These are phyloP conservation scores for Cheilosia pagana DNA, from an alignment of 2,888 invertebrate genomes.

Conservation along the genomic window DNA sequence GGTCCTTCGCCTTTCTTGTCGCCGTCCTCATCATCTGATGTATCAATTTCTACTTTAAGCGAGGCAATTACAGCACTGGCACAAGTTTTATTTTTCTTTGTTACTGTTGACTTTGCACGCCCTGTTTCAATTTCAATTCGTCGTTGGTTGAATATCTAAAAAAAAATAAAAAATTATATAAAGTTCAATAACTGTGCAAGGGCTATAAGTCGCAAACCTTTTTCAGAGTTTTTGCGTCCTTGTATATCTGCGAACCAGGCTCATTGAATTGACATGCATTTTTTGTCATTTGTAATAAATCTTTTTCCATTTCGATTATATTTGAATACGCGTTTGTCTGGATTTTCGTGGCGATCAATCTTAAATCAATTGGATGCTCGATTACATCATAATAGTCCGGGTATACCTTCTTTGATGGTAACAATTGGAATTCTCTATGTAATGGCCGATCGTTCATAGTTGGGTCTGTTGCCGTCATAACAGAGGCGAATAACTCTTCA, in stretches of 20 bases:
- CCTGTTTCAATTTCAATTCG: slow-evolving; percentile 90
- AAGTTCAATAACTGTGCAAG: not conserved
- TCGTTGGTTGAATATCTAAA: slow-evolving; percentile 86
- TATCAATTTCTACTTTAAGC: slow-evolving; percentile 86
- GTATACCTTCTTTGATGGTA: slow-evolving; percentile 96
- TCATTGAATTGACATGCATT: slow-evolving; percentile 99
- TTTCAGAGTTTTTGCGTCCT: slow-evolving; percentile 95
- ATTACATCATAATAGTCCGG: slow-evolving; percentile 98
- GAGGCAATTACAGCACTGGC: slow-evolving; percentile 86
- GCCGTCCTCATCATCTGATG: slow-evolving; percentile 86
- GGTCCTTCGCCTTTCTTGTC: slow-evolving; percentile 88
- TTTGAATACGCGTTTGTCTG: slow-evolving; percentile 91
- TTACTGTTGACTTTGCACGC: slow-evolving; percentile 86
- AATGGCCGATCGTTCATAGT: slow-evolving; percentile 89
- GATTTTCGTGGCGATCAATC: slow-evolving; percentile 95
- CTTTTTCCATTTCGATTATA: slow-evolving; percentile 93
- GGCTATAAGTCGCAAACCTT: slow-evolving; percentile 85
- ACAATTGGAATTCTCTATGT: slow-evolving; percentile 93
- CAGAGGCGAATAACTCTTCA: slow-evolving; percentile 94
- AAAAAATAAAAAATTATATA: slow-evolving; percentile 15
- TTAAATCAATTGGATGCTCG: slow-evolving; percentile 96
- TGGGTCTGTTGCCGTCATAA: slow-evolving; percentile 93
- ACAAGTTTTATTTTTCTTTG: slow-evolving; percentile 81
- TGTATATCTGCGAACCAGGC: slow-evolving; percentile 97
- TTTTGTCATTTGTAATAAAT: slow-evolving; percentile 94